Conservation (phyloP, 2,113 vertebrate species). For the Forbesichthys agassizii region DNA sequence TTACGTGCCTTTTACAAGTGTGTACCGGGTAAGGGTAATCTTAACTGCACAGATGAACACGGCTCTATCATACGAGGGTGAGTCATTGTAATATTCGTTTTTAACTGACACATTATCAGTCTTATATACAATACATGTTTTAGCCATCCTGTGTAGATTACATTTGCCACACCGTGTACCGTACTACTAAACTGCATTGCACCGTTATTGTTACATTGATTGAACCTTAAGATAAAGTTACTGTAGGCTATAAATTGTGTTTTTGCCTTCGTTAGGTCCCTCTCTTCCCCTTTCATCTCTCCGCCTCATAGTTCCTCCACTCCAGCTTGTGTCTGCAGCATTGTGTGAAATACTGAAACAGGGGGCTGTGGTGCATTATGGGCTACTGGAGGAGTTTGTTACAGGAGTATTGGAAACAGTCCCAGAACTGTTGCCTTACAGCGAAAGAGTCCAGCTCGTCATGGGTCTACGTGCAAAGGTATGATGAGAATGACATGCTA, state of each 20-base stretch:
- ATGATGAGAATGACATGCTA: not conserved
- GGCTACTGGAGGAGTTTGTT: slow-evolving; percentile 69
- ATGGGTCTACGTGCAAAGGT: slow-evolving; percentile 75
- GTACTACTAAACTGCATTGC: no score
- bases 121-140: no score
- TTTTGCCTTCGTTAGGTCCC: slow-evolving; percentile 5
- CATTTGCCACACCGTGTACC: no score
- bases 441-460: slow-evolving; percentile 66
- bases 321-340: slow-evolving; percentile 68
- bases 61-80: no score
- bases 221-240: not conserved
- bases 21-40: no score
- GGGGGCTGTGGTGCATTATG: slow-evolving; percentile 57
- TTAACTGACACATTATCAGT: no score
- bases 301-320: slow-evolving; percentile 41
- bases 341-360: slow-evolving; percentile 61
- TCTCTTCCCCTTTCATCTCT: slow-evolving; percentile 37
- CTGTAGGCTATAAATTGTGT: not conserved
- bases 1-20: not conserved
- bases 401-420: slow-evolving; percentile 50
- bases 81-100: no score
- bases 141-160: no score
- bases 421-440: slow-evolving; percentile 66
- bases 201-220: not conserved
- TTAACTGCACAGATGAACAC: no score